These are phyloP conservation scores for Rotaria sp. DNA, from an alignment of 2,888 invertebrate genomes.

Conservation along the genomic window DNA sequence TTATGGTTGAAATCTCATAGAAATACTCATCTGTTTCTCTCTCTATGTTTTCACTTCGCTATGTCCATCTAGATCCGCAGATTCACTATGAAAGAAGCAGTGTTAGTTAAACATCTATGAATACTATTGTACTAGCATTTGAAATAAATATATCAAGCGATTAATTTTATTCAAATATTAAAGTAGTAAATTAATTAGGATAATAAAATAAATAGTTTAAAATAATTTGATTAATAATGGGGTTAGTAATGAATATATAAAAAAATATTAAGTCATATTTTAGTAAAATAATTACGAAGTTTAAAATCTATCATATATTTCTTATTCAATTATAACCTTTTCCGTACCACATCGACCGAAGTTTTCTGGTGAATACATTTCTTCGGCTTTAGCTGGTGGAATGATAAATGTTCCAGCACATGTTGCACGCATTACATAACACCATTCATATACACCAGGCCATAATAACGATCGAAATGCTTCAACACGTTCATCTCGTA, in stretches of 20 bases:
- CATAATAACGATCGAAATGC: conserved; percentile 7
- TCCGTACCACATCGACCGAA: not conserved
- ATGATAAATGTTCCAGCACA: conserved; percentile 1
- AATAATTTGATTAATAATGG: not conserved
- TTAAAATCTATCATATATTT: not conserved
- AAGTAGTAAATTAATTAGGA: not conserved
- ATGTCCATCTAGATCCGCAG: too few relatives aligned
- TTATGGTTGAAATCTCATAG: too few relatives aligned
- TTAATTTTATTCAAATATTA: too few relatives aligned
- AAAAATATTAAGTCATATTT: not conserved
- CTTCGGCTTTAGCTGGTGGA: conserved; percentile 11
- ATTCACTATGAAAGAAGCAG: too few relatives aligned
- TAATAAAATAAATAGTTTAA: not conserved
- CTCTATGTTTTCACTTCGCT: too few relatives aligned
- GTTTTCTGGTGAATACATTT: conserved; percentile 17
- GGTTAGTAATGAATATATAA: not conserved
- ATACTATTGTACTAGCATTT: too few relatives aligned
- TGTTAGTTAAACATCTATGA: too few relatives aligned
- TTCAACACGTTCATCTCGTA: conserved; percentile 21
- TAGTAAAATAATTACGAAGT: not conserved
- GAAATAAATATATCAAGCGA: too few relatives aligned
- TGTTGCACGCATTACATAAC: not conserved
- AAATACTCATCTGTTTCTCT: too few relatives aligned
- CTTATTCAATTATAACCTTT: conserved; percentile 8
- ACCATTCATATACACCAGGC: conserved; percentile 7